Base-by-base conservation (phyloP, 2,113 vertebrate genomes). In the Brienomyrus longianalis region DNA sequence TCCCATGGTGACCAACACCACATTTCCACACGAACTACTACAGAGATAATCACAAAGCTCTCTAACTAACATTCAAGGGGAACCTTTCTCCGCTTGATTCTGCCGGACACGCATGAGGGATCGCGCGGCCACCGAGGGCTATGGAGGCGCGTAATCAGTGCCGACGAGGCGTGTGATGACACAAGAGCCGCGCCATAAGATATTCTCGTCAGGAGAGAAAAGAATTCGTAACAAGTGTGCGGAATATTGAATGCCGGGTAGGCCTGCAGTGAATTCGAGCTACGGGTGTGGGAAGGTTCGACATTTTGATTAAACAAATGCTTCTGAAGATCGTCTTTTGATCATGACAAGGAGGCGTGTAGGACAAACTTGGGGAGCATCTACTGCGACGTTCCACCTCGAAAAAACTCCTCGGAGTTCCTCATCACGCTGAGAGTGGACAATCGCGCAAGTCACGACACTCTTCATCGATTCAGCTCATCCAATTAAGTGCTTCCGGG, bases 161-260 rank as follows among this genome's bases (percentile, higher is more conserved):
- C 62, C 88, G 91, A 88, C 31, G 88, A 85, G 92, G 93, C 88
- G 10, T 89, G 80, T 91, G 88, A 92, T 90, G 90, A 92, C 91
- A 92, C 90, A 90, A 91, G 91, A 56, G 17, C 74, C 23, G 6
- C 89, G 91, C 59, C 89, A 89, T 66, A 70, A 86, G 87, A 74
- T 74, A 88, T 90, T 90, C 45, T 66, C 27, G 90, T 74, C 90
- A 89, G n/a, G 54, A 84, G 47, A 59, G 88, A 56, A 48, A 89
- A 54, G 62, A 56, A 86, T 87, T 59, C 21, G 17, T 47, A 59
- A 27, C 43, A n/a, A n/a, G 51, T 52, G 62, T 86, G 31, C 15
- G 43, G 5, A 8, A 39, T 39, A 56, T 19, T 66, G 19, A 62
- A 88, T 45, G 56, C 11, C 43, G 13, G 17, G 62, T 4, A 11